These are phyloP conservation scores for Aphelenchoides fujianensis DNA, from an alignment of 1,140 invertebrate genomes.

Conservation along the genomic window DNA sequence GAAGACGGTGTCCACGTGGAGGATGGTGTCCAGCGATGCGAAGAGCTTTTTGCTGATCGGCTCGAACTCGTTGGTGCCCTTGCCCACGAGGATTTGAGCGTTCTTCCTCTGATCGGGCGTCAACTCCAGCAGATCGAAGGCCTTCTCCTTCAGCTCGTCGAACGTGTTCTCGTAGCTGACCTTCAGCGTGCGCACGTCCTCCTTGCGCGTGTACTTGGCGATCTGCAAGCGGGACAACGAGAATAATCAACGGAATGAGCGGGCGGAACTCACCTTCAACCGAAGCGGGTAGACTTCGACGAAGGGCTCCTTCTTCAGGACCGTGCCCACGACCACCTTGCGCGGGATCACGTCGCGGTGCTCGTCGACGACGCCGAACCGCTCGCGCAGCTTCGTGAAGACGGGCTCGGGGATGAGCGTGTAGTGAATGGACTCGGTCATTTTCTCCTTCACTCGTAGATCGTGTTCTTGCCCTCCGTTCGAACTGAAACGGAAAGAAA, in stretches of 20 bases:
- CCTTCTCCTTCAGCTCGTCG: conserved; percentile 28
- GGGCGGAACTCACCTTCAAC: conserved; percentile 47
- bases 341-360: conserved; percentile 47
- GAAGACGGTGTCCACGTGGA: conserved; percentile 25
- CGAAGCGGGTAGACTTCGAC: conserved; percentile 52
- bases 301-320: conserved; percentile 27
- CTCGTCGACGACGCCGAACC: conserved; percentile 42
- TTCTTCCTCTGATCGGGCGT: conserved; percentile 11
- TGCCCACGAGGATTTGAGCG: conserved; percentile 35
- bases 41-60: conserved; percentile 9
- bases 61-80: conserved; percentile 24
- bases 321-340: conserved; percentile 40
- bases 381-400: conserved; percentile 28
- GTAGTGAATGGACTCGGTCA: conserved; percentile 42
- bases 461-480: not conserved
- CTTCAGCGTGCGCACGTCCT: conserved; percentile 20
- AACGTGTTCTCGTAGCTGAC: conserved; percentile 32
- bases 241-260: too few species aligned
- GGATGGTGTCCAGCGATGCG: conserved; percentile 20
- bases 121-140: conserved; percentile 29
- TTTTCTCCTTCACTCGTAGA: conserved; percentile 40
- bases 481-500: too few species aligned
- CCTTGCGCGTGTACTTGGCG: conserved; percentile 28
- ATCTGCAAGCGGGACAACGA: conserved; percentile 29
- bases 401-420: conserved; percentile 37